These are phyloP conservation scores for Zophobas atratus DNA, from an alignment of 1,140 invertebrate genomes.

Conservation along the genomic window DNA sequence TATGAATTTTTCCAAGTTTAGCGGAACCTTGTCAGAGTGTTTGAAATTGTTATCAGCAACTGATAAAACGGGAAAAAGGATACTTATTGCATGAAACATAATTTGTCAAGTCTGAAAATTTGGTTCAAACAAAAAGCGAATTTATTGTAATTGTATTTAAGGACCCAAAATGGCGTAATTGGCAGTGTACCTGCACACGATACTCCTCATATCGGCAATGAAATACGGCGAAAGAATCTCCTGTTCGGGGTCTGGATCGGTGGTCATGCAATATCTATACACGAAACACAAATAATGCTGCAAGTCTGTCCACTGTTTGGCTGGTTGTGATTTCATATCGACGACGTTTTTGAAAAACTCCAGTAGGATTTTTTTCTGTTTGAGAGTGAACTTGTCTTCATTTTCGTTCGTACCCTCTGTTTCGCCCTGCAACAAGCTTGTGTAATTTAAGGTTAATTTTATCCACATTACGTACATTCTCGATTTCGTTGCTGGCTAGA, in stretches of 20 bases:
- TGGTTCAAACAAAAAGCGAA: no score
- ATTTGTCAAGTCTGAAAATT: no score
- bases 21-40: no score
- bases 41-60: no score
- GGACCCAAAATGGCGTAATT: no score
- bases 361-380: slow-evolving; percentile 57
- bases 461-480: slow-evolving; percentile 11
- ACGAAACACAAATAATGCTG: slow-evolving; percentile 63
- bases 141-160: no score
- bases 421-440: slow-evolving; percentile 16
- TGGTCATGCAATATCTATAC: slow-evolving; percentile 61
- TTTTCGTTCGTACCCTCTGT: slow-evolving; percentile 19
- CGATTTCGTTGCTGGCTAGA: neutral
- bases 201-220: slow-evolving; percentile 58
- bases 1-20: no score
- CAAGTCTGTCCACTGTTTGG: slow-evolving; percentile 61
- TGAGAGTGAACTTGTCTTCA: slow-evolving; percentile 16
- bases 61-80: no score
- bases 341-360: slow-evolving; percentile 62
- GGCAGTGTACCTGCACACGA: slow-evolving; percentile 54
- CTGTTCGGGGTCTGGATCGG: slow-evolving; percentile 52
- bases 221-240: slow-evolving; percentile 57
- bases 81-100: no score
- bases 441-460: slow-evolving; percentile 18
- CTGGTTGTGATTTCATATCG: slow-evolving; percentile 55